phyloP scores from a whole-genome alignment of 2,113 vertebrate genomes.

The Dicaeum eximium region DNA sequence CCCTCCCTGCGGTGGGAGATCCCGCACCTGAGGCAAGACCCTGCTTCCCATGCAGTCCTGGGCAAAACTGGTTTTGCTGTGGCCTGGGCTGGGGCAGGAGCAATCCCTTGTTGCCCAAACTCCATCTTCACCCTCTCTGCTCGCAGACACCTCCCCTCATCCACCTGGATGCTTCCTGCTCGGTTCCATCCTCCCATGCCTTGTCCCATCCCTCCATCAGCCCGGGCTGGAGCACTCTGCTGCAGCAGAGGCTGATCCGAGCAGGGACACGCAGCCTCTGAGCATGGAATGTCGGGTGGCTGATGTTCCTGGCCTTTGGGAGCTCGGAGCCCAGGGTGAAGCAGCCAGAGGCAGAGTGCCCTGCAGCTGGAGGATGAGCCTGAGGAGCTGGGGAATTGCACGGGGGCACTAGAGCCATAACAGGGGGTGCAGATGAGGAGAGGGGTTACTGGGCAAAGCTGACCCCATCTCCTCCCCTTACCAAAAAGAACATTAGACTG shows the following conservation, averaged over 20 bases:
- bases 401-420: fast-evolving
- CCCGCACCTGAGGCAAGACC: neutral
- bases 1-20: too few relatives aligned
- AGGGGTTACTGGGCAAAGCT: neutral
- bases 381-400: neutral
- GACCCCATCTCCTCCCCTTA: neutral
- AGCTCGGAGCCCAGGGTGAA: neutral
- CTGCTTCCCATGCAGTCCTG: neutral
- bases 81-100: neutral
- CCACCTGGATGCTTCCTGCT: neutral
- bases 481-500: neutral
- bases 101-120: neutral
- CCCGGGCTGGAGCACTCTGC: neutral
- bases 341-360: neutral
- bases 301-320: fast-evolving
- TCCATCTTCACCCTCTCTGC: neutral
- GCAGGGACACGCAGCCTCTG: neutral
- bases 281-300: fast-evolving
- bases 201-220: neutral
- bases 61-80: neutral
- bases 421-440: neutral
- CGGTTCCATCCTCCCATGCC: neutral
- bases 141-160: fast-evolving
- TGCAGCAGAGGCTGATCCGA: fast-evolving
- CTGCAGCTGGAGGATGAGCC: neutral